Base-by-base conservation (phyloP, 1,140 invertebrate genomes). In the Solen grandis region DNA sequence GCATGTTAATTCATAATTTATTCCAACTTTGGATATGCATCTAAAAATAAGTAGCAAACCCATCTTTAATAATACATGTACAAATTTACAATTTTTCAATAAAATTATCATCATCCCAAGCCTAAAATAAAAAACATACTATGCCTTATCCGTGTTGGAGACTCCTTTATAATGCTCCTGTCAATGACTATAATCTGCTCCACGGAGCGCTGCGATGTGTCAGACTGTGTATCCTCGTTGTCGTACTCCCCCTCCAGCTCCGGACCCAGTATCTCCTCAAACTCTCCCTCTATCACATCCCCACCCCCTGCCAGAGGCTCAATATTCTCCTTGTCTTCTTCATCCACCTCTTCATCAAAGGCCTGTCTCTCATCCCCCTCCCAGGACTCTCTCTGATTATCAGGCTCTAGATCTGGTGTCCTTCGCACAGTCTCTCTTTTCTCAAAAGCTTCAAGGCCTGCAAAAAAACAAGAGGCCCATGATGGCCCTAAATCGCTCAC, bases 171-270 rank as follows among this genome's bases (percentile, higher is more conserved):
- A 19, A 46, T 46, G 41, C 75, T 77, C 38, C 22, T 66, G 59
- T 77, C 75, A 35, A 77, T 77, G 50, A 77, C 63, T 27, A 77
- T 77, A 66, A 59, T 13, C 25, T 36, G 31, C 38, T 77, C 75
- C 3, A 52, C 57, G 2, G 75, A 77, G 0, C 63, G 27, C 29
- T 55, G 13, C 1, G 75, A 77, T 1, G 31, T 36, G 2, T 77
- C 75, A 16, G 75, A 77, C n/a, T 54, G 36, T 10, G 65, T 55
- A 46, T 46, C 41, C 38, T 54, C 31, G 13, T 77, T 46, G 19
- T 46, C 41, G 19, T 46, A 46, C 41, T 46, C 41, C 41, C 41
- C 74, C n/a, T 77, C 75, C 29, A 77, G 25, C 8, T 77, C 75
- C 57, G 75, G 75, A 50, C 63, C 75, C 46, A 3, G 1, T 4